Base-by-base conservation (phyloP, 2,888 invertebrate species). In the Thera britannica region DNA sequence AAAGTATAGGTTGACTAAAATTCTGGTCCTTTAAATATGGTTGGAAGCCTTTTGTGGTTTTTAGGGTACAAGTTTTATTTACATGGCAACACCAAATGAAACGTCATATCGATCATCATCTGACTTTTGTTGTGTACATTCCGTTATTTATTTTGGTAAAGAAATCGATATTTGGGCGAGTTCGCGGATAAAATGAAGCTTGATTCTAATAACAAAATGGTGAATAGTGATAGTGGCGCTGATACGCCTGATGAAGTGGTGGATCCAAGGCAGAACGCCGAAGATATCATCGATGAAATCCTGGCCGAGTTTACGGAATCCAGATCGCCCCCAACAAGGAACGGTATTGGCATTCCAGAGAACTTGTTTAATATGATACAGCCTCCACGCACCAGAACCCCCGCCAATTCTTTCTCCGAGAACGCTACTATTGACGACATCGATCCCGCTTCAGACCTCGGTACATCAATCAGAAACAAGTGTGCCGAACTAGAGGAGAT, bases 401-500 rank as follows among this genome's bases (percentile, higher is more conserved):
- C 93, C 2, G 90, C 93, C 0, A 93, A 93, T 77, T 92, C 92
- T 0, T 89, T 92, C 65, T 92, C 93, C 1, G 94, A 93, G 77
- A 88, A 82, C 71, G 84, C 89, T 6, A 88, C 89, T 3, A 83
- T 94, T 48, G 93, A 94, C 65, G 94, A 94, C 75, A 94, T 94
- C 72, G 94, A 94, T 76, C 94, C 94, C 46, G 68, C 91, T 2
- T 94, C 94, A 0, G 94, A 94, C 74, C 87, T 94, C 58, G 94
- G 94, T 4, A 87, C 92, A 2, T 94, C 94, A 2, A 92, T 94
- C 72, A 85, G 93, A 79, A 93, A 92, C 74, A 94, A 94, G 77
- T 94, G 94, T 75, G 84, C 90, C 72, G 94, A 94, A 77, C 80
- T 94, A 3, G 94, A 94, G 72, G 94, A 94, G 80, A 94, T 94